Evolutionary conservation across 2,797 vertebrate species (phyloP), one percentile per base, ranked within the genome.

Genomic region (Agapornis canus): DNA sequence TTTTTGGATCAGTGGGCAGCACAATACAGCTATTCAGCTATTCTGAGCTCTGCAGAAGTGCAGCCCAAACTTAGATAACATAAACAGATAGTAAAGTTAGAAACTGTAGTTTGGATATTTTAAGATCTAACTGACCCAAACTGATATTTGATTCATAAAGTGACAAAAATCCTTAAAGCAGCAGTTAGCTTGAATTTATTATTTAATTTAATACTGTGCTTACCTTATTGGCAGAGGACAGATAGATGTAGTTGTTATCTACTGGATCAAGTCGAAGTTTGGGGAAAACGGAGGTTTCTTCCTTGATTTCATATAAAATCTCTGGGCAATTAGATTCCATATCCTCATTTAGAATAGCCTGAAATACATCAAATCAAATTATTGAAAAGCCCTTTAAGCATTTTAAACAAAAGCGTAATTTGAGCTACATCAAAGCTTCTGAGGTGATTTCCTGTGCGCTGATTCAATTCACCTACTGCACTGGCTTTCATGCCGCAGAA

Each of bases 301-400:
- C 96, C 95, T 98, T 92, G 86, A 98, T 98, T 97, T 98, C 98
- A 18, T 98, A 98, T 61, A 98, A 97, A 87, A 98, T 89, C 49
- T 98, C 98, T 32, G 98, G 98, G 85, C 98, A 98, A 96, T 95
- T 98, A 61, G 98, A 96, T 57, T 97, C 96, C 96, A 98, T 97
- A 81, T 98, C 95, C 69, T 98, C 96, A 94, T 97, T 96, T 92
- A 98, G 98, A 95, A 97, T 42, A 95, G 98, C 97, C 98, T 98
- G 94, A 51, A 96, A 90, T 71, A 95, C 52, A 49, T 45, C 14
- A 93, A 90, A 97, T 40, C 4, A n/a, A 96, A 87, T 93, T 96
- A 84, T 81, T 57, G 29, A 71, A 82, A 92, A 91, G 18, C n/a
- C 75, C 23, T 73, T 93, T 82, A 31, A 54, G 21, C 12, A 68